Conservation (phyloP, 2,113 vertebrate genomes). For the Nesoenas mayeri region DNA sequence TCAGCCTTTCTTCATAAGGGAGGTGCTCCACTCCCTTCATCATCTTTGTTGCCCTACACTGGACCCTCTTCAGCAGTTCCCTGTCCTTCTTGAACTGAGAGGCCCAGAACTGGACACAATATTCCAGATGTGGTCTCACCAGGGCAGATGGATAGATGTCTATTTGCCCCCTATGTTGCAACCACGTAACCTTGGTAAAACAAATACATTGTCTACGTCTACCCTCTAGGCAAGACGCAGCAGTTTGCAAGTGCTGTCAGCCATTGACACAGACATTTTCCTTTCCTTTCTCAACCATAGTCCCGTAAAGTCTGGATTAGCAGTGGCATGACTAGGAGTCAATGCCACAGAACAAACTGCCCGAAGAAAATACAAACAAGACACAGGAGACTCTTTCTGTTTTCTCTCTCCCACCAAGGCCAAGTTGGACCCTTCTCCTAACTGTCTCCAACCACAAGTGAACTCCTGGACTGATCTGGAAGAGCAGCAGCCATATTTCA, state of each 20-base stretch:
- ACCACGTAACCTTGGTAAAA: background rate
- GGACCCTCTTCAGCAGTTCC: no score
- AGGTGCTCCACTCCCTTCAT: no score
- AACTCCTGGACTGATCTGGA: background rate
- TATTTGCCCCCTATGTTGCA: background rate
- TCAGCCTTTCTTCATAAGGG: no score
- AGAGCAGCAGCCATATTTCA: background rate
- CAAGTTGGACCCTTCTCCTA: background rate
- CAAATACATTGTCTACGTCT: background rate
- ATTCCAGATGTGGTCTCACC: no score
- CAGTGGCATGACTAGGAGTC: background rate
- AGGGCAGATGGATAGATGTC: fast-evolving
- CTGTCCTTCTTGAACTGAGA: no score
- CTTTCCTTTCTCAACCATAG: background rate
- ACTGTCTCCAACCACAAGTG: background rate
- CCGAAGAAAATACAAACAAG: background rate
- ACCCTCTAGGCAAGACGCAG: background rate
- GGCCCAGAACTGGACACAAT: no score
- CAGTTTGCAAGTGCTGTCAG: background rate
- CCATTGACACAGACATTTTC: background rate
- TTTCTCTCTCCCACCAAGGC: background rate
- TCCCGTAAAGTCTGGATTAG: background rate
- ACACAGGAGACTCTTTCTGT: background rate
- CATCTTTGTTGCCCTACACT: no score
- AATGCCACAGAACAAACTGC: background rate